Evolutionary conservation across 1,140 invertebrate species (phyloP).

Genomic region (Drosophila cardini): DNA sequence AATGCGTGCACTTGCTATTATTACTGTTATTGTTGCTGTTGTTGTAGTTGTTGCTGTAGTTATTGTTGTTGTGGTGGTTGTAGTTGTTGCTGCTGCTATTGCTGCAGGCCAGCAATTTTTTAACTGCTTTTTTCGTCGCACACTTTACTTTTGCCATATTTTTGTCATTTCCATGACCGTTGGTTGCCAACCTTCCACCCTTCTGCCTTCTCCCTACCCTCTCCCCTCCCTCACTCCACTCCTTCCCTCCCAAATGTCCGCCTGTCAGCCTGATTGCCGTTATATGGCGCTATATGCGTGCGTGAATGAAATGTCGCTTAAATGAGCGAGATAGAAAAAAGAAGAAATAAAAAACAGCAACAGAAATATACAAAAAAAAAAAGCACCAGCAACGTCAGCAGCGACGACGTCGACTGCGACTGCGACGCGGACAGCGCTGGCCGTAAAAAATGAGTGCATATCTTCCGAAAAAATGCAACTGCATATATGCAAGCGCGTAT

Average conservation of each 20-base stretch:
- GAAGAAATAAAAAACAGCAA: conserved; percentile 60
- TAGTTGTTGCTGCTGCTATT: conserved; percentile 44
- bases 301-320: conserved; percentile 69
- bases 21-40: conserved; percentile 22
- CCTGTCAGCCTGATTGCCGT: conserved; percentile 60
- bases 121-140: conserved; percentile 58
- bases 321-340: conserved; percentile 79
- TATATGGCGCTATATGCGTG: conserved; percentile 64
- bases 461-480: conserved; percentile 83
- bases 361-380: conserved; percentile 57
- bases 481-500: conserved; percentile 50
- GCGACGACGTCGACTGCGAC: conserved; percentile 20
- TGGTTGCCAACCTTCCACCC: conserved; percentile 31
- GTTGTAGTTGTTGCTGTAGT: conserved; percentile 43
- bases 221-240: not conserved
- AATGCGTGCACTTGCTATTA: conserved; percentile 77
- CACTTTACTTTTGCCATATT: conserved; percentile 57
- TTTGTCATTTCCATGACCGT: conserved; percentile 82
- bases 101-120: conserved; percentile 73
- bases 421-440: conserved; percentile 38
- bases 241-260: not conserved
- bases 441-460: conserved; percentile 78
- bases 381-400: conserved; percentile 4
- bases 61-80: conserved; percentile 10
- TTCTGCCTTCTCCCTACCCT: conserved; percentile 30